phyloP scores from a whole-genome alignment of 2,113 vertebrate genomes.

The Otocyon megalotis region DNA sequence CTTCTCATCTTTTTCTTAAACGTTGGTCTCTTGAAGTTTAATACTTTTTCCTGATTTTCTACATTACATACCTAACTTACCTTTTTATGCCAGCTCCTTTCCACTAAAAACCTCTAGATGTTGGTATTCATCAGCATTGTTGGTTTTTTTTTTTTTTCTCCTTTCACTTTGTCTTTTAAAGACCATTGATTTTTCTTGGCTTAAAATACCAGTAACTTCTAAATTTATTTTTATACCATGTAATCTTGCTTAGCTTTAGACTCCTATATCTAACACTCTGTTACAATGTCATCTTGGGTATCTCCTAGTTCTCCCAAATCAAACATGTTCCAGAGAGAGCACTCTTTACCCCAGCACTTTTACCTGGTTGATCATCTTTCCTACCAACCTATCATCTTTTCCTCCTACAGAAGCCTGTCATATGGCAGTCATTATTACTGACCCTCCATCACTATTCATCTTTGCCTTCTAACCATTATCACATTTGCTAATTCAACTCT shows the following conservation, averaged over 20 bases:
- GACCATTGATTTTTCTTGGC: background rate
- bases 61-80: background rate
- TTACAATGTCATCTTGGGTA: background rate
- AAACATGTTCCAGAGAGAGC: background rate
- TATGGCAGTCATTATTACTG: background rate
- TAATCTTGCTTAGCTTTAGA: background rate
- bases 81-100: background rate
- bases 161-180: background rate
- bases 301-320: background rate
- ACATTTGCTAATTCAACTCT: background rate
- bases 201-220: background rate
- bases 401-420: background rate
- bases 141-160: background rate
- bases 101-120: background rate
- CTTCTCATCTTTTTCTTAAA: background rate
- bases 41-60: background rate
- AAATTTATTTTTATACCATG: background rate
- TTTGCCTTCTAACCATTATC: background rate
- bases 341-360: background rate
- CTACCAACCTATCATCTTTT: background rate
- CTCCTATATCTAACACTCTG: background rate
- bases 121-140: background rate
- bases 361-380: background rate
- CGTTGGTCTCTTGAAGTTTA: background rate
- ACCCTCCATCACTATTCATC: background rate